Conservation (phyloP, 2,888 invertebrate species). For the Resseliella maxima region DNA sequence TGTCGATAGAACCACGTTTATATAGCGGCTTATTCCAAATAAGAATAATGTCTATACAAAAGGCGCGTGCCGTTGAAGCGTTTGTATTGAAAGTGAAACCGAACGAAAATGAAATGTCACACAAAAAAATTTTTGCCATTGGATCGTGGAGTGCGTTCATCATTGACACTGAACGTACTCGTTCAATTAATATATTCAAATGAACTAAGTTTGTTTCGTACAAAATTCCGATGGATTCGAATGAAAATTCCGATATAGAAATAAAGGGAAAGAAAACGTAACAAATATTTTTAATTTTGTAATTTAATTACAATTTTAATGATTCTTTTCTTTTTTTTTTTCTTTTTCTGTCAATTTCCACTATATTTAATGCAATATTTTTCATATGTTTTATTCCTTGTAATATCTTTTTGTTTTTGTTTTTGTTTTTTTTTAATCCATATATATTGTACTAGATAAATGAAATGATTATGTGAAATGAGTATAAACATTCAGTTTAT, state of each 20-base stretch:
- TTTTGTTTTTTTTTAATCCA: too few species aligned
- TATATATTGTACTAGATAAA: too few species aligned
- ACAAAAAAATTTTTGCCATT: not conserved
- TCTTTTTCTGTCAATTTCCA: not conserved
- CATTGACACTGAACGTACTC: not conserved
- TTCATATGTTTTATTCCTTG: not conserved
- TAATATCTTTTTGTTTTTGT: too few species aligned
- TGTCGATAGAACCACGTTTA: not conserved
- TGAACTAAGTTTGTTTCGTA: too few species aligned
- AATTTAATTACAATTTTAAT: not conserved
- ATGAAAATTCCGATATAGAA: too few species aligned
- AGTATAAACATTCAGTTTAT: not conserved
- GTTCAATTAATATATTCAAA: too few species aligned
- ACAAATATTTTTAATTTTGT: not conserved
- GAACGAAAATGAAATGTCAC: not conserved
- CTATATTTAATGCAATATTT: not conserved
- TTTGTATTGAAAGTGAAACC: constrained; percentile 12
- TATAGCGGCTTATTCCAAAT: constrained; percentile 46
- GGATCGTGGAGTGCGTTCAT: constrained; percentile 37
- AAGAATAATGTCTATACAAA: not conserved
- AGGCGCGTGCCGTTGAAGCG: not conserved
- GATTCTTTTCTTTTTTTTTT: not conserved
- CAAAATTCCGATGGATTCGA: not conserved
- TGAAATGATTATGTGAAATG: not conserved
- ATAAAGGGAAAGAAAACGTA: too few species aligned